phyloP scores from a whole-genome alignment of 2,888 invertebrate genomes.

The Drosophila diplacantha region DNA sequence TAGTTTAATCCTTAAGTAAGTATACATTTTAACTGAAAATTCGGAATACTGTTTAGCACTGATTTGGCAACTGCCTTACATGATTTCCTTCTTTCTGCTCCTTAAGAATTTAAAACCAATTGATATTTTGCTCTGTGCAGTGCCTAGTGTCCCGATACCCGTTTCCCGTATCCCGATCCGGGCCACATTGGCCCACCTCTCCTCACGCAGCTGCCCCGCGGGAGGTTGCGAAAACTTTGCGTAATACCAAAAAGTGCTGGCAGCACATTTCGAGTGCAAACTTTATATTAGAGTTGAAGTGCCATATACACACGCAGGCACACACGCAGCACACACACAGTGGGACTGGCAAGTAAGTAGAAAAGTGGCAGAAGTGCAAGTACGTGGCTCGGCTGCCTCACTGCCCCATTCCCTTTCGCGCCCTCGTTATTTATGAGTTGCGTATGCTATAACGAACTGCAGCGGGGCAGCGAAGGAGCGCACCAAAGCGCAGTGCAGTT shows the following conservation, averaged over 20 bases:
- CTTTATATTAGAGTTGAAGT: constrained; percentile 71
- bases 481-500: constrained; percentile 18
- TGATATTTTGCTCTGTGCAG: not conserved
- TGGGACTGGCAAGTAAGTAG: constrained; percentile 48
- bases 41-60: not conserved
- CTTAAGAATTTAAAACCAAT: not conserved
- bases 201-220: constrained; percentile 33
- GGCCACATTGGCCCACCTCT: constrained; percentile 5
- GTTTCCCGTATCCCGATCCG: constrained; percentile 6
- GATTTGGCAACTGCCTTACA: no score
- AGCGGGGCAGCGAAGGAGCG: constrained; percentile 32
- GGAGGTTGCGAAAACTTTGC: constrained; percentile 59
- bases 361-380: constrained; percentile 58
- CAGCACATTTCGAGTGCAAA: constrained; percentile 69
- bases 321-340: constrained; percentile 13
- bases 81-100: not conserved
- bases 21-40: not conserved
- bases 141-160: not conserved
- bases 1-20: no score
- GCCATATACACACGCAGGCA: constrained; percentile 53
- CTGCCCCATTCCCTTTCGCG: constrained; percentile 6
- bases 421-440: constrained; percentile 68
- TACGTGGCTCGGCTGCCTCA: constrained; percentile 51
- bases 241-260: constrained; percentile 70
- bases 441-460: constrained; percentile 67